Conservation (phyloP, 30 jellyfish, hydroid and myxozoan genomes). For the Hydractinia echinata region DNA sequence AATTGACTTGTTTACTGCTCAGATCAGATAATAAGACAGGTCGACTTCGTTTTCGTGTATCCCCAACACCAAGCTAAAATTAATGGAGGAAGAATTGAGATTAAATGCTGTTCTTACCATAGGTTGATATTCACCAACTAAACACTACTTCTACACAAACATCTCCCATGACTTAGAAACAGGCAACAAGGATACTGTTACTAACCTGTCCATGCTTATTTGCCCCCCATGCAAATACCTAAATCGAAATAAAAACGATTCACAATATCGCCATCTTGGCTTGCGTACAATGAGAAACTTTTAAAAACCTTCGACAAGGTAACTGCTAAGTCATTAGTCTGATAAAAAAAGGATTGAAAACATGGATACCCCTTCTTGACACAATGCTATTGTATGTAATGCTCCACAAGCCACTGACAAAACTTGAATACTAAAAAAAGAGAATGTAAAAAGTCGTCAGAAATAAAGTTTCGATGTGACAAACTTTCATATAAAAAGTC, state of each 20-base stretch:
- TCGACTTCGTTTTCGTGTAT: constrained; percentile 75
- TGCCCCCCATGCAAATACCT: constrained; percentile 88
- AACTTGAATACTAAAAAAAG: constrained; percentile 54
- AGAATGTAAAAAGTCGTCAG: too few relatives aligned
- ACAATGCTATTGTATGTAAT: constrained; percentile 72
- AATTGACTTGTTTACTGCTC: constrained; percentile 58
- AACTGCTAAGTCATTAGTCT: neutral
- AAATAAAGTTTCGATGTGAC: too few relatives aligned
- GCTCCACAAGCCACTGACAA: constrained; percentile 88
- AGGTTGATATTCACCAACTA: too few relatives aligned
- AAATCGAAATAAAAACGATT: neutral
- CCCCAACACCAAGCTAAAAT: constrained; percentile 90
- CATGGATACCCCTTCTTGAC: constrained; percentile 83
- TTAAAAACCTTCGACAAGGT: neutral
- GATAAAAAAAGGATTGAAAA: neutral
- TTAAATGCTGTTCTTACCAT: neutral
- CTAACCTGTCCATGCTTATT: constrained; percentile 80
- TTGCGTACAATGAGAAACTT: too few relatives aligned
- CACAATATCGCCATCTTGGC: neutral
- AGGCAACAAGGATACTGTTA: neutral
- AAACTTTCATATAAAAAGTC: too few relatives aligned
- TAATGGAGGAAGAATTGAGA: neutral
- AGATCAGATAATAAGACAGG: constrained; percentile 73
- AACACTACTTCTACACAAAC: too few relatives aligned
- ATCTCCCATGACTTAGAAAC: too few relatives aligned